These are phyloP conservation scores for Napeogenes inachia DNA, from an alignment of 2,888 invertebrate species.

Conservation along the genomic window DNA sequence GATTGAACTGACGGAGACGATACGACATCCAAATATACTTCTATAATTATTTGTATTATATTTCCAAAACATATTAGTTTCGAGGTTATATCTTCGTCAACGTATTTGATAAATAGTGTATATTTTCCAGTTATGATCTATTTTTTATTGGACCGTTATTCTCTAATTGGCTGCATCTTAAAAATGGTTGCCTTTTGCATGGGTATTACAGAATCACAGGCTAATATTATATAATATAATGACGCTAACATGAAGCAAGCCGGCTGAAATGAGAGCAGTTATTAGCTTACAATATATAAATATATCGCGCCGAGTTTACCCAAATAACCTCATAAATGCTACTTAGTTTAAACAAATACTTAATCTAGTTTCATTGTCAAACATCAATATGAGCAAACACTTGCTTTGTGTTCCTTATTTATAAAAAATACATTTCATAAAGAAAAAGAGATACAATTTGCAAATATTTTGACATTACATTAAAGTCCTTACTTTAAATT, in stretches of 20 bases:
- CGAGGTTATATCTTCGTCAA: neutral
- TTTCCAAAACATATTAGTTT: neutral
- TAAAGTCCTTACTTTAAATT: neutral
- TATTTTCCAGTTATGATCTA: neutral
- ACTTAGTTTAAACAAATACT: conserved; percentile 9
- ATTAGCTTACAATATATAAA: conserved; percentile 29
- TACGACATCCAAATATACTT: neutral
- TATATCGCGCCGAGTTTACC: conserved; percentile 29
- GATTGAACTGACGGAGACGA: no score
- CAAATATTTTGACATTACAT: neutral
- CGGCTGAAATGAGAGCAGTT: conserved; percentile 59
- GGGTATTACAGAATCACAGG: conserved; percentile 49
- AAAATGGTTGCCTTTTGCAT: neutral
- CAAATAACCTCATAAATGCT: conserved; percentile 3
- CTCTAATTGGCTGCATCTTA: no score
- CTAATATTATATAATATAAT: conserved; percentile 42
- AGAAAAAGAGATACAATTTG: neutral
- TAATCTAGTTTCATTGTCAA: conserved; percentile 2
- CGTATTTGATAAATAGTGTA: conserved; percentile 8
- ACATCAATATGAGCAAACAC: conserved; percentile 14
- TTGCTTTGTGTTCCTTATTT: conserved; percentile 1
- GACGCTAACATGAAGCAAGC: conserved; percentile 56
- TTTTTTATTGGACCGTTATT: no score
- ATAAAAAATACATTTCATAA: conserved; percentile 6
- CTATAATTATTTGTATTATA: neutral